Conservation (phyloP, 2,888 invertebrate species). For the Drosophila mimetica region DNA sequence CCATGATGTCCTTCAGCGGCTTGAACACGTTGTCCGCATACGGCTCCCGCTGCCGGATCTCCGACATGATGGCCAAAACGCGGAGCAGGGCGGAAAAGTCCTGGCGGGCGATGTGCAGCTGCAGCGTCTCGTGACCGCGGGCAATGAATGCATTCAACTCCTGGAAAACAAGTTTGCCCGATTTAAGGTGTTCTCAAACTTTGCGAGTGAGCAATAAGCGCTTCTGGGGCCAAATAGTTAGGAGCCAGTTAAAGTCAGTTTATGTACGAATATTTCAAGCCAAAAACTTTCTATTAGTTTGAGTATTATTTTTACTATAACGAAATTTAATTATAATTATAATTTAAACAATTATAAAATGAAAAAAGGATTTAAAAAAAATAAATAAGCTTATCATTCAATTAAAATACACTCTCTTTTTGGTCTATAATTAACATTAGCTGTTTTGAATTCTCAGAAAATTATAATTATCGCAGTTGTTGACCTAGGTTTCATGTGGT, state of each 20-base stretch:
- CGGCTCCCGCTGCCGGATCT: constrained; percentile 89
- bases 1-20: constrained; percentile 93
- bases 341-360: too few relatives aligned
- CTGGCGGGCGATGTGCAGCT: constrained; percentile 90
- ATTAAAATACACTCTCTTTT: too few relatives aligned
- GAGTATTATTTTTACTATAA: too few relatives aligned
- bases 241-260: background rate
- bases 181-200: background rate
- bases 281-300: too few relatives aligned
- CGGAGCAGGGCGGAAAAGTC: constrained; percentile 93
- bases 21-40: constrained; percentile 95
- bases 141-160: constrained; percentile 92
- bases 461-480: too few relatives aligned
- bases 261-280: too few relatives aligned
- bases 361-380: too few relatives aligned
- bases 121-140: constrained; percentile 90
- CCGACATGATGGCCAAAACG: constrained; percentile 91
- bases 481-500: too few relatives aligned
- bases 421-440: too few relatives aligned
- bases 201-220: background rate
- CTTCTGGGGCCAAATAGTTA: background rate
- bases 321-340: too few relatives aligned
- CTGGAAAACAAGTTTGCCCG: constrained; percentile 74
- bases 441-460: too few relatives aligned
- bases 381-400: too few relatives aligned